Conservation (phyloP, 2,888 invertebrate species). For the Rotaria magnacalcarata region DNA sequence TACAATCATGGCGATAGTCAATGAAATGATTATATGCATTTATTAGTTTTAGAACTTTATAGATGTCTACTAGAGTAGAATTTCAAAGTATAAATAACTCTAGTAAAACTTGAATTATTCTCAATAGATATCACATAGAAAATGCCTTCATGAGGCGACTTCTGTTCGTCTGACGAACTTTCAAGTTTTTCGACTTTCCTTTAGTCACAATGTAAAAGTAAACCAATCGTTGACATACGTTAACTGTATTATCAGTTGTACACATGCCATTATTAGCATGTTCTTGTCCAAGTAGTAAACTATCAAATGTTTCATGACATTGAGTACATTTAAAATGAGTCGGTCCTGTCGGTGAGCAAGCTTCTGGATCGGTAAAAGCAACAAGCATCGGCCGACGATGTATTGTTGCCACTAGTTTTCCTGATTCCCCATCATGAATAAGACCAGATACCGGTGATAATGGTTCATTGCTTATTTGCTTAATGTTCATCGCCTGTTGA, state of each 20-base stretch:
- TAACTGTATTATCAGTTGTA: neutral
- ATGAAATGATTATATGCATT: too few species aligned
- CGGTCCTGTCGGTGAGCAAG: neutral
- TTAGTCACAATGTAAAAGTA: neutral
- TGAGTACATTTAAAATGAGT: conserved; percentile 26
- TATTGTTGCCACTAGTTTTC: neutral
- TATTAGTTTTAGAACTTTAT: too few species aligned
- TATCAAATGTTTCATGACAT: conserved; percentile 36
- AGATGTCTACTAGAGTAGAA: too few species aligned
- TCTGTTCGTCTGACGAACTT: too few species aligned
- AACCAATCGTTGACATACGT: neutral
- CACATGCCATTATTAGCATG: neutral
- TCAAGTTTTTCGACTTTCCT: neutral
- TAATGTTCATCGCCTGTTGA: neutral
- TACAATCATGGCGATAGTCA: too few species aligned
- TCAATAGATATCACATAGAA: too few species aligned
- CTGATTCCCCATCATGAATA: neutral
- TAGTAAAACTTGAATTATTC: too few species aligned
- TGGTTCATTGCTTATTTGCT: neutral
- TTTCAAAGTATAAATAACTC: too few species aligned
- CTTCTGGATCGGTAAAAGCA: neutral
- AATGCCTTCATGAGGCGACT: too few species aligned
- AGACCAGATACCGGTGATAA: neutral
- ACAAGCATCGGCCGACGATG: conserved; percentile 1
- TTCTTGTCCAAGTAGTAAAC: conserved; percentile 13